Conservation (phyloP, 2,888 invertebrate genomes). For the Ferdinandea cuprea region DNA sequence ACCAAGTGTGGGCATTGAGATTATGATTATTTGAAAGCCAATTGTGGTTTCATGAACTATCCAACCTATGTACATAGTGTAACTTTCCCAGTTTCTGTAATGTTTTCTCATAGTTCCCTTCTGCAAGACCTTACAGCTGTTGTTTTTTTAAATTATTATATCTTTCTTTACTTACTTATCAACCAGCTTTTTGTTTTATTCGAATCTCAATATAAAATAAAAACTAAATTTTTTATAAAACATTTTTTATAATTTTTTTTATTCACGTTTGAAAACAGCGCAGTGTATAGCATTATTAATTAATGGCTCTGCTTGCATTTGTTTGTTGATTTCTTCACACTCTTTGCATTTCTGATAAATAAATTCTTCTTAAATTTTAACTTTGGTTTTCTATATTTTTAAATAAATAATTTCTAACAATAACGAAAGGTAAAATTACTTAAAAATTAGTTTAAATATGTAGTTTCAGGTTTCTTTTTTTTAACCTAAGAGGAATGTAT, state of each 20-base stretch:
- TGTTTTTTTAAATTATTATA: no score
- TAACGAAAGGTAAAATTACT: conserved; percentile 13
- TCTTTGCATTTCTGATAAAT: conserved; percentile 36
- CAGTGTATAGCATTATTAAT: conserved; percentile 57
- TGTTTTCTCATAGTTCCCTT: no score
- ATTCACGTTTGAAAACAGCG: conserved; percentile 68
- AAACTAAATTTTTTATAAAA: conserved; percentile 15
- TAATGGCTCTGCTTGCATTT: conserved; percentile 56
- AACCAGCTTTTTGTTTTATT: no score
- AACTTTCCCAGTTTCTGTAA: no score
- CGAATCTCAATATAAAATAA: no score
- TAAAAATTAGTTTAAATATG: conserved; percentile 22
- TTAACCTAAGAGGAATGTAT: conserved; percentile 5
- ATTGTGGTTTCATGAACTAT: no score
- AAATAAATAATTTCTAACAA: conserved; percentile 6
- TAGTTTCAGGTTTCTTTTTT: conserved; percentile 1
- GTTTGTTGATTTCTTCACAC: conserved; percentile 13
- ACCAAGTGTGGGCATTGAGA: no score
- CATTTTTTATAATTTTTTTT: conserved; percentile 54
- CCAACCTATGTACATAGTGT: no score
- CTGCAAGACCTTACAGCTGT: no score
- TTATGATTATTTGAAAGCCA: no score
- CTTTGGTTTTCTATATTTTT: not conserved
- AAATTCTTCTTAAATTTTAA: conserved; percentile 31
- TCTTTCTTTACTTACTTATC: no score